Conservation (phyloP, 2,888 invertebrate species). For the Molanna angustata region DNA sequence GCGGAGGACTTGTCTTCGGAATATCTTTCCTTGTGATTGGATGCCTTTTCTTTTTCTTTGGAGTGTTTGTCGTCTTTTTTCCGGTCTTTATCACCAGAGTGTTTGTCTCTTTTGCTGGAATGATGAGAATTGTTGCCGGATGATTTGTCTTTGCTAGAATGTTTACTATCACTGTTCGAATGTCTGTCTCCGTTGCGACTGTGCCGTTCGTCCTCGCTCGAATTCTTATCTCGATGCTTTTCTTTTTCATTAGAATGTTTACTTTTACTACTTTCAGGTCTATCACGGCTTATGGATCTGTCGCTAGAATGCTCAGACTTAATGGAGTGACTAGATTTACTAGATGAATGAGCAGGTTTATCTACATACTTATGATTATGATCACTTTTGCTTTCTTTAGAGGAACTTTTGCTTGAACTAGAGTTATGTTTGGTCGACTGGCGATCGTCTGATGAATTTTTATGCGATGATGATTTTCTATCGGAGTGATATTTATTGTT, state of each 20-base stretch:
- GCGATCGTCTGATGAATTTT: slow-evolving; percentile 39
- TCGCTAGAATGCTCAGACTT: too few species aligned
- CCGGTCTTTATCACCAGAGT: slow-evolving; percentile 29
- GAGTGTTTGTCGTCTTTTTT: slow-evolving; percentile 21
- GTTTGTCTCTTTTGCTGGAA: slow-evolving; percentile 30
- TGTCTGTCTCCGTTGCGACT: slow-evolving; percentile 29
- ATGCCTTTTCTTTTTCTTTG: slow-evolving; percentile 29
- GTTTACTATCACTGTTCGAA: slow-evolving; percentile 29
- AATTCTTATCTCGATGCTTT: slow-evolving; percentile 11
- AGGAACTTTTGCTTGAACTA: slow-evolving; percentile 24
- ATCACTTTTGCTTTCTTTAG: slow-evolving; percentile 18
- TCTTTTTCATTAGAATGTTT: slow-evolving; percentile 15
- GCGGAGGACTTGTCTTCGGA: slow-evolving; percentile 32
- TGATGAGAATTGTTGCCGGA: too few species aligned
- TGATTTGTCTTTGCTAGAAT: slow-evolving; percentile 27
- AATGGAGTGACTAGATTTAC: too few species aligned
- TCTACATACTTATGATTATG: slow-evolving; percentile 11
- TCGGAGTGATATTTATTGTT: background rate
- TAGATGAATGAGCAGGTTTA: slow-evolving; percentile 12
- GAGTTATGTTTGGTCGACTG: slow-evolving; percentile 33
- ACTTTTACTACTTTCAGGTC: slow-evolving; percentile 1
- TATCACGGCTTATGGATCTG: too few species aligned
- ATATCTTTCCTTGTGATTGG: slow-evolving; percentile 31
- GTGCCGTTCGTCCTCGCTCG: slow-evolving; percentile 17
- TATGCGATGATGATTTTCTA: slow-evolving; percentile 22